Evolutionary conservation across 2,797 vertebrate species (phyloP).

Genomic region (Anguilla megastoma): DNA sequence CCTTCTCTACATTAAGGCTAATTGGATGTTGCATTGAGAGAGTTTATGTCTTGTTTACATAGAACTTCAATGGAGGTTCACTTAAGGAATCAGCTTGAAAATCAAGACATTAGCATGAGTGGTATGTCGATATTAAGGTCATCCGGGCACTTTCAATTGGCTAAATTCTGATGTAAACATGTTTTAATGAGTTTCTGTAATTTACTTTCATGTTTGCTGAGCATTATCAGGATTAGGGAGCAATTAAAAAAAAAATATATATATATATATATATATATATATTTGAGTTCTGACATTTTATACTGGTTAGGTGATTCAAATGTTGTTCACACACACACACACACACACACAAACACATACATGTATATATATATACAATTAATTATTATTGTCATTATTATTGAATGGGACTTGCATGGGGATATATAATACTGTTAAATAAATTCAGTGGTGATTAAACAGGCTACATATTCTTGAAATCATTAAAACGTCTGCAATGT

Average conservation of each 20-base stretch:
- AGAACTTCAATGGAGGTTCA: neutral
- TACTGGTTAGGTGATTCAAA: neutral
- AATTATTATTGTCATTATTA: too few species aligned
- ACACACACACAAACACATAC: too few species aligned
- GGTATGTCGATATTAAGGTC: neutral
- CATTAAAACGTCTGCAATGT: neutral
- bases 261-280: neutral
- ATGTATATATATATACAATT: too few species aligned
- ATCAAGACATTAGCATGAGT: neutral
- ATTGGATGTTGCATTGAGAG: neutral
- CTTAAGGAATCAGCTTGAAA: neutral
- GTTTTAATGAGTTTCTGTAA: slow-evolving; percentile 5
- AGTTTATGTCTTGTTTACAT: neutral
- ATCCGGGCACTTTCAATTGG: neutral
- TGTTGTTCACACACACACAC: neutral
- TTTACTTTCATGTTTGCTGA: neutral
- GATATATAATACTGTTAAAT: neutral
- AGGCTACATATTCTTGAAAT: neutral
- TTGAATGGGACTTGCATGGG: neutral
- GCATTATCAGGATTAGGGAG: neutral
- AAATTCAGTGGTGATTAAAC: neutral
- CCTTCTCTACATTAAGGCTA: neutral
- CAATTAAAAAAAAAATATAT: neutral
- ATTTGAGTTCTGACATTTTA: neutral
- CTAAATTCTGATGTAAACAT: neutral